Conservation (phyloP, 2,113 vertebrate species). For the Mus pahari region DNA sequence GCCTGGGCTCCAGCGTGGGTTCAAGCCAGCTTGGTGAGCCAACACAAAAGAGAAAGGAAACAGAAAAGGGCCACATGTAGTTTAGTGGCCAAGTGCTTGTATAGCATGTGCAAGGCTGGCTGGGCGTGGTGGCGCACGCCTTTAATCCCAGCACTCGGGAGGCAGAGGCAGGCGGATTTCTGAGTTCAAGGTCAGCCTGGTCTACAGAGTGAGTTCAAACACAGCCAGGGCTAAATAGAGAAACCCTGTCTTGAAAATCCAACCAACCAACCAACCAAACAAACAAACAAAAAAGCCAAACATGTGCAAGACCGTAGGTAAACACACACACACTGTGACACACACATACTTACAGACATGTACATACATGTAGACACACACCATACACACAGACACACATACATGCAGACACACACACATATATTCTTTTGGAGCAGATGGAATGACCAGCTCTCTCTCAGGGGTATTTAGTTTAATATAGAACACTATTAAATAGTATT, state of each 20-base stretch:
- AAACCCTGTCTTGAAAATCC: too few relatives aligned
- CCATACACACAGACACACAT: neutral
- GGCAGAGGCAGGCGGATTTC: too few relatives aligned
- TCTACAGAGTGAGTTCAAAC: too few relatives aligned
- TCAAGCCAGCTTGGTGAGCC: neutral
- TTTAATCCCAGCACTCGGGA: too few relatives aligned
- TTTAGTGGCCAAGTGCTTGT: neutral
- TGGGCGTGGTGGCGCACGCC: too few relatives aligned
- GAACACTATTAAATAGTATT: neutral
- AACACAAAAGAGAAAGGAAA: neutral
- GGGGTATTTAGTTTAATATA: neutral
- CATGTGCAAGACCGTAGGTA: too few relatives aligned
- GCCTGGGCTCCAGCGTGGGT: neutral
- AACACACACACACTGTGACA: too few relatives aligned
- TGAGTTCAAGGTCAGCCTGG: too few relatives aligned
- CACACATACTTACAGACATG: neutral
- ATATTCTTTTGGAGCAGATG: neutral
- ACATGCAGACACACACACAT: neutral
- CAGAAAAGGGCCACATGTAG: neutral
- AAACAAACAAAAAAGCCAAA: too few relatives aligned
- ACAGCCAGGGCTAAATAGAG: too few relatives aligned
- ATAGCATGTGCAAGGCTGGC: neutral
- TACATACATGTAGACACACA: neutral
- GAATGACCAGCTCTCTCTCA: neutral
- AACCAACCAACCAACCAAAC: too few relatives aligned